phyloP scores from a whole-genome alignment of 1,140 invertebrate species.

The Plutomurus gul region DNA sequence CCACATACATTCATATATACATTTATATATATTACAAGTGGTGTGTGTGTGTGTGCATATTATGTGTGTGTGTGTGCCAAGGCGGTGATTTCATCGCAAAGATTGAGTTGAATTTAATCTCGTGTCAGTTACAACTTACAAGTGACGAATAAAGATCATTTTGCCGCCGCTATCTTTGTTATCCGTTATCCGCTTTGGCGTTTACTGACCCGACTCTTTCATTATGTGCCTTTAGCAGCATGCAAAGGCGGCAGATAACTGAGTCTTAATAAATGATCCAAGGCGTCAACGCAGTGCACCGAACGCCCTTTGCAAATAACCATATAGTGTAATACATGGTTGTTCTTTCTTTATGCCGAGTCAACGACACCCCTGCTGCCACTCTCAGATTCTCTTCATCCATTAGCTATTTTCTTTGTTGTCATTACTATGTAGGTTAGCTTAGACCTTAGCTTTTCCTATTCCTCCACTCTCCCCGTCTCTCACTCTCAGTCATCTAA shows the following conservation, averaged over 20 bases:
- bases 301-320: conserved; percentile 31
- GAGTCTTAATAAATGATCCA: conserved; percentile 41
- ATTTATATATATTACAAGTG: background rate
- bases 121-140: conserved; percentile 50
- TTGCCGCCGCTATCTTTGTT: conserved; percentile 42
- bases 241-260: conserved; percentile 25
- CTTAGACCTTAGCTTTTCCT: background rate
- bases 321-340: too few relatives aligned
- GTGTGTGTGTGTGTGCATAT: background rate
- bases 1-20: background rate
- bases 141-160: conserved; percentile 52
- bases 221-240: conserved; percentile 34
- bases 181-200: conserved; percentile 40
- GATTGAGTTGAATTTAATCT: conserved; percentile 49
- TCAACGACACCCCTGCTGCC: conserved; percentile 23
- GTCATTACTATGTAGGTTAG: conserved; percentile 22
- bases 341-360: background rate
- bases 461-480: background rate
- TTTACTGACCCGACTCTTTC: conserved; percentile 41
- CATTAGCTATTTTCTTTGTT: conserved; percentile 19
- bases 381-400: conserved; percentile 14
- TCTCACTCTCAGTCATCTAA: background rate
- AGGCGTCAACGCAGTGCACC: conserved; percentile 22
- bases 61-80: background rate
- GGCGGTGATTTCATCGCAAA: conserved; percentile 33